A percentile compares a stretch with the other conserved stretches of the same genome.
Conservation (phyloP, 2,797 vertebrate species). For the Lacerta viridis region DNA sequence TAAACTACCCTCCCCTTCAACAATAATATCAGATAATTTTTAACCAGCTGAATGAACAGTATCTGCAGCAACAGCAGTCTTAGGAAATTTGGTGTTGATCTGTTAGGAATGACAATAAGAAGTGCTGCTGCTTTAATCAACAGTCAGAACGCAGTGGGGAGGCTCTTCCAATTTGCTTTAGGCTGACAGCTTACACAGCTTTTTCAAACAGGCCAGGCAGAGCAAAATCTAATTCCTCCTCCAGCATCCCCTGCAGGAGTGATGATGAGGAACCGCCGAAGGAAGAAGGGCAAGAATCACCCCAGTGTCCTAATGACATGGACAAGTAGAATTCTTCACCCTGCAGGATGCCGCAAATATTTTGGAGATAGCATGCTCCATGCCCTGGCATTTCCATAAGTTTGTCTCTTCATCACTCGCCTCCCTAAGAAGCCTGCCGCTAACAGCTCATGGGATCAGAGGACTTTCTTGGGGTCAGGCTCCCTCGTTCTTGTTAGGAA, state of each 20-base stretch:
- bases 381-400: constrained; percentile 10
- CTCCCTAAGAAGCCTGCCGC: neutral
- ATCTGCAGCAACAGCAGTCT: constrained; percentile 7
- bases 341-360: neutral
- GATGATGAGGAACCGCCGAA: neutral
- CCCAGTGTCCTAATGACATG: constrained; percentile 28
- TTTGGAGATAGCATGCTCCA: neutral
- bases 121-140: constrained; percentile 70
- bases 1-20: neutral
- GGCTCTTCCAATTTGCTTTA: constrained; percentile 61
- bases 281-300: constrained; percentile 12
- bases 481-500: neutral
- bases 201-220: constrained; percentile 27
- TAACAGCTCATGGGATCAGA: neutral
- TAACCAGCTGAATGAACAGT: constrained; percentile 54
- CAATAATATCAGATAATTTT: constrained; percentile 53
- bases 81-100: constrained; percentile 51
- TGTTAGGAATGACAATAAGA: constrained; percentile 62
- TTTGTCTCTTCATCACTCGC: constrained; percentile 8
- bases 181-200: constrained; percentile 44
- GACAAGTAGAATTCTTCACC: constrained; percentile 16
- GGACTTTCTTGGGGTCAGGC: neutral
- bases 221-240: constrained; percentile 37
- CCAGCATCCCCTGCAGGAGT: neutral
- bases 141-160: constrained; percentile 50